Conservation (phyloP, 2,113 vertebrate genomes). For the Lipophrys pholis region DNA sequence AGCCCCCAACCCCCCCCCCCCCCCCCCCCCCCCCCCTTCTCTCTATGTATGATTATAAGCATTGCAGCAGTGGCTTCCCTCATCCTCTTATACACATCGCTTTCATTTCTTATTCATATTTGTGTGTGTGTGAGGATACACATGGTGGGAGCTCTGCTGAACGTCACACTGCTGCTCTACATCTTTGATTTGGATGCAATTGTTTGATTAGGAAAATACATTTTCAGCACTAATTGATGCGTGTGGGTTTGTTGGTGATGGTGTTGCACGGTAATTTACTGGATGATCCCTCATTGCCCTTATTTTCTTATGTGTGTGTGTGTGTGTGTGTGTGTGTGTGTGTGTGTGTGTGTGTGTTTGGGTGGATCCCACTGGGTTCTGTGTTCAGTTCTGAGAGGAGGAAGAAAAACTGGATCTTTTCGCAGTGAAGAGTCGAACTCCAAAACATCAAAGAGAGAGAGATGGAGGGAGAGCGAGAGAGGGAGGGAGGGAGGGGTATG, state of each 20-base stretch:
- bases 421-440: slow-evolving; percentile 74
- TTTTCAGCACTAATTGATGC: not conserved
- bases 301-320: not conserved
- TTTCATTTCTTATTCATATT: slow-evolving; percentile 70
- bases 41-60: slow-evolving; percentile 69
- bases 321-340: slow-evolving; percentile 11
- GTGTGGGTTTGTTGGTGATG: slow-evolving; percentile 29
- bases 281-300: slow-evolving; percentile 21
- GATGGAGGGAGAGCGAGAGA: slow-evolving; percentile 15
- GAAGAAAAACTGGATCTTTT: slow-evolving; percentile 36
- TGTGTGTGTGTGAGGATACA: slow-evolving; percentile 27
- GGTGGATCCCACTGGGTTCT: slow-evolving; percentile 59
- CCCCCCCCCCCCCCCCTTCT: slow-evolving; percentile 31
- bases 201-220: too few relatives aligned
- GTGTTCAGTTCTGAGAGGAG: slow-evolving; percentile 32
- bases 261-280: slow-evolving; percentile 20
- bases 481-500: slow-evolving; percentile 55
- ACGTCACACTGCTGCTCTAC: slow-evolving; percentile 2
- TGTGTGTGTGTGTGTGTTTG: slow-evolving; percentile 34
- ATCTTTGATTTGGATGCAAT: too few relatives aligned
- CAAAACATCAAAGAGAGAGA: slow-evolving; percentile 79
- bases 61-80: slow-evolving; percentile 72
- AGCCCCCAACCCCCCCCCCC: slow-evolving; percentile 22
- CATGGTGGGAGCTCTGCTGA: slow-evolving; percentile 23
- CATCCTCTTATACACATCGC: slow-evolving; percentile 49